Evolutionary conservation across 2,888 invertebrate genomes (phyloP).

Genomic region (Mantis religiosa): DNA sequence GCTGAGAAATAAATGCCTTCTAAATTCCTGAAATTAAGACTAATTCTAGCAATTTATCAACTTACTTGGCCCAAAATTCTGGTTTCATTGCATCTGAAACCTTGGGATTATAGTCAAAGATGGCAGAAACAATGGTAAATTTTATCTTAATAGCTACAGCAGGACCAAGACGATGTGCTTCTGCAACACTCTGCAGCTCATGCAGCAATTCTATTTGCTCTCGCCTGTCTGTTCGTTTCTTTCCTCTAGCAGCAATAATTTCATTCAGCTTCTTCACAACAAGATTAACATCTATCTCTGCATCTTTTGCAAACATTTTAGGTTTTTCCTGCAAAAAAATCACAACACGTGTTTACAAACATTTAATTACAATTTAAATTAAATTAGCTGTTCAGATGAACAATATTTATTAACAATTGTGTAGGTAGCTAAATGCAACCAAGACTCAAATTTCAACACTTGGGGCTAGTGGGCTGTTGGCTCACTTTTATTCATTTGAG

Average conservation of each 20-base stretch:
- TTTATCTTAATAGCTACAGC: constrained; percentile 88
- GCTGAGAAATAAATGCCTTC: too few relatives aligned
- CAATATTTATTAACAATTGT: too few relatives aligned
- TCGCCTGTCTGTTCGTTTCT: constrained; percentile 93
- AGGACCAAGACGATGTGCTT: constrained; percentile 80
- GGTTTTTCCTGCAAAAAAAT: constrained; percentile 72
- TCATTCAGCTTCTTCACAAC: constrained; percentile 92
- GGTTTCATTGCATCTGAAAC: constrained; percentile 86
- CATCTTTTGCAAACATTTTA: constrained; percentile 98
- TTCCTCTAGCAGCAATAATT: constrained; percentile 90
- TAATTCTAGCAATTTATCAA: constrained; percentile 3
- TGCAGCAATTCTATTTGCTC: constrained; percentile 91
- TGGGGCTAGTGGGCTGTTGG: too few relatives aligned
- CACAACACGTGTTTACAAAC: neutral
- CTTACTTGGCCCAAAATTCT: constrained; percentile 85
- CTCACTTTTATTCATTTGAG: too few relatives aligned
- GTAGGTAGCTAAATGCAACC: too few relatives aligned
- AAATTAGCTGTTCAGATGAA: too few relatives aligned
- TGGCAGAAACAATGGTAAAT: constrained; percentile 88
- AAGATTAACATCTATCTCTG: constrained; percentile 90
- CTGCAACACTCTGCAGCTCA: constrained; percentile 82
- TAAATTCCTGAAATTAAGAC: neutral
- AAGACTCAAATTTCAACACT: too few relatives aligned
- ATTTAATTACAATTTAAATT: neutral
- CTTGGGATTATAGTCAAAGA: constrained; percentile 97